Percentiles rank a stretch among this genome's conserved stretches.
Conservation (phyloP, 2,113 vertebrate species). For the Sorex araneus region DNA sequence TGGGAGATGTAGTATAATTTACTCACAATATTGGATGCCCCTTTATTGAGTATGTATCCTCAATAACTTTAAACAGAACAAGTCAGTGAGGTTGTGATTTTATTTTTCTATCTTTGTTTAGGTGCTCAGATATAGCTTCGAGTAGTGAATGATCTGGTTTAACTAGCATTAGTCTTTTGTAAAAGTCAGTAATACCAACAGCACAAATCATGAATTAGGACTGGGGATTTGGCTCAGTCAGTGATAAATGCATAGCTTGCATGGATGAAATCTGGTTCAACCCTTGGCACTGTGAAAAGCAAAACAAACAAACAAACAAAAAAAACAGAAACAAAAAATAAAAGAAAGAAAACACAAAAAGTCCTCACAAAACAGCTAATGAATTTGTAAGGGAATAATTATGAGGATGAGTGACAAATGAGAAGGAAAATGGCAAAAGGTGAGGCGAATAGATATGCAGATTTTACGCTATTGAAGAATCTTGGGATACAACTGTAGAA, state of each 20-base stretch:
- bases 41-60: not conserved
- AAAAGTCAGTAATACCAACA: no score
- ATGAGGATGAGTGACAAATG: not conserved
- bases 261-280: no score
- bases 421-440: not conserved
- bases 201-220: no score
- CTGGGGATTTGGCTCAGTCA: no score
- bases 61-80: conserved; percentile 15
- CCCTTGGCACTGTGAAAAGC: no score
- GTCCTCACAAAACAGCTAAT: not conserved
- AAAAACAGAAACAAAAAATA: no score
- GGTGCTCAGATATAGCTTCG: not conserved
- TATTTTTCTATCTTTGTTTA: not conserved
- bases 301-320: no score
- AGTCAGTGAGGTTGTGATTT: not conserved
- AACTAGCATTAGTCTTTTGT: not conserved
- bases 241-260: no score
- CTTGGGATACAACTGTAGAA: not conserved
- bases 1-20: not conserved
- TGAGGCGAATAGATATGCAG: not conserved
- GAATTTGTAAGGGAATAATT: not conserved
- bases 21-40: not conserved
- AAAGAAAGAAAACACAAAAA: no score
- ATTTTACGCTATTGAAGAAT: not conserved
- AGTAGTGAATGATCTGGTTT: not conserved